Evolutionary conservation across 2,113 vertebrate species (phyloP), one percentile per base, ranked within the genome.

Genomic region (Onychostoma macrolepis): DNA sequence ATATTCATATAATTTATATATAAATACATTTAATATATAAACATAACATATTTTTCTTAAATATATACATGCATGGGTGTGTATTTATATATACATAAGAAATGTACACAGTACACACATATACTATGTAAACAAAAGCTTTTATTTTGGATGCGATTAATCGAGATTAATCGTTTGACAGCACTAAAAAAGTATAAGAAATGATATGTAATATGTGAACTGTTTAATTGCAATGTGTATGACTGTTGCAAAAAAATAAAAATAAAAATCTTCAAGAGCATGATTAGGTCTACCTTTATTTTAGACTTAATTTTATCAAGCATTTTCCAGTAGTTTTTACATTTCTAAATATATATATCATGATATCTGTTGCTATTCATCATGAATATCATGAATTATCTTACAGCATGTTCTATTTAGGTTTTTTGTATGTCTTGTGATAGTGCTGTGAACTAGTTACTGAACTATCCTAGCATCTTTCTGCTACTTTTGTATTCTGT

Each of bases 401-500:
- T 41, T 41, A 72, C 9, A 41, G 33, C 9, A 6, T 41, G 69
- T 72, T 38, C 19, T 21, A 24, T 77, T 48, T 77, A 4, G 45
- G 2, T 50, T 3, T 41, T 4, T 48, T 50, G 41, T 45, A 58
- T 6, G 43, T 45, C n/a, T 85, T 36, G 17, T 9, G 45, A 6
- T 50, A 33, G 5, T 78, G 10, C 6, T 41, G 36, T 85, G 17
- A 50, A 76, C 61, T 63, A 17, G 43, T 83, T 19, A 77, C 21
- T 58, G 53, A 71, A 67, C n/a, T 85, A 58, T 41, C 4, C 26
- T 21, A 19, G 45, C 43, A 77, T 50, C 36, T 74, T 41, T 72
- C 36, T n/a, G 36, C 69, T 72, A 72, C 69, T 41, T 74, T n/a
- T 74, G 71, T 41, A n/a, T 41, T 74, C 36, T 74, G 71, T 41